phyloP scores from a whole-genome alignment of 1,140 invertebrate genomes.

The Sminthurides bifidus region DNA sequence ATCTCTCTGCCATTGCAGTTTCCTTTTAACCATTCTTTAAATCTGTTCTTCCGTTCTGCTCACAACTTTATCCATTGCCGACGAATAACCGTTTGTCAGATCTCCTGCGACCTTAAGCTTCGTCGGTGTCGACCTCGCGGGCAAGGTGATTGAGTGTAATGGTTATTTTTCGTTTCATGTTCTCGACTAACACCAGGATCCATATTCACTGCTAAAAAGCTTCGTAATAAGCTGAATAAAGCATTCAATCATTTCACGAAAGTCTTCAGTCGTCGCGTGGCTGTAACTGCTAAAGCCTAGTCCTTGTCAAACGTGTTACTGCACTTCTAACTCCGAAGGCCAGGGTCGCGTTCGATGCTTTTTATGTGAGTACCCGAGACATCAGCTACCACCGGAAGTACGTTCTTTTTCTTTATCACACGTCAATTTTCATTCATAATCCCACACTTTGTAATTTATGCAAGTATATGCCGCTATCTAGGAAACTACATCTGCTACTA shows the following conservation, averaged over 20 bases:
- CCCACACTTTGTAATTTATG: neutral
- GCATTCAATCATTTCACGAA: slow-evolving; percentile 53
- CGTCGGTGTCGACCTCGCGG: too few species aligned
- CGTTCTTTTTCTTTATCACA: neutral
- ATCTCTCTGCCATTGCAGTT: too few species aligned
- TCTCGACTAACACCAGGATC: too few species aligned
- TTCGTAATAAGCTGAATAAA: slow-evolving; percentile 44
- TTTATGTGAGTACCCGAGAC: slow-evolving; percentile 43
- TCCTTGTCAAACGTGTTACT: slow-evolving; percentile 59
- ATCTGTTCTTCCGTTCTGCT: too few species aligned
- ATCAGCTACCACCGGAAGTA: slow-evolving; percentile 13
- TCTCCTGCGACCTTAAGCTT: too few species aligned
- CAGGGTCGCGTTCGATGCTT: slow-evolving; percentile 51
- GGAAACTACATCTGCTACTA: neutral
- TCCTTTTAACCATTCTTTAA: too few species aligned
- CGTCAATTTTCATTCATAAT: neutral
- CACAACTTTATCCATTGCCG: too few species aligned
- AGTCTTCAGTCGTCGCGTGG: slow-evolving; percentile 56
- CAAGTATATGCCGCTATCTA: neutral
- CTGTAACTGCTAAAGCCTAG: slow-evolving; percentile 47
- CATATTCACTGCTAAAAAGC: slow-evolving; percentile 50
- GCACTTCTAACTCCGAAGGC: slow-evolving; percentile 51
- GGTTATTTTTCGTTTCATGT: too few species aligned
- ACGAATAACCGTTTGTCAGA: too few species aligned
- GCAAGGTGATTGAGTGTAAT: too few species aligned